A percentile compares a stretch with the other conserved stretches of the same genome.
Conservation (phyloP, 1,140 invertebrate genomes). For the Gonatopus flavifemur region DNA sequence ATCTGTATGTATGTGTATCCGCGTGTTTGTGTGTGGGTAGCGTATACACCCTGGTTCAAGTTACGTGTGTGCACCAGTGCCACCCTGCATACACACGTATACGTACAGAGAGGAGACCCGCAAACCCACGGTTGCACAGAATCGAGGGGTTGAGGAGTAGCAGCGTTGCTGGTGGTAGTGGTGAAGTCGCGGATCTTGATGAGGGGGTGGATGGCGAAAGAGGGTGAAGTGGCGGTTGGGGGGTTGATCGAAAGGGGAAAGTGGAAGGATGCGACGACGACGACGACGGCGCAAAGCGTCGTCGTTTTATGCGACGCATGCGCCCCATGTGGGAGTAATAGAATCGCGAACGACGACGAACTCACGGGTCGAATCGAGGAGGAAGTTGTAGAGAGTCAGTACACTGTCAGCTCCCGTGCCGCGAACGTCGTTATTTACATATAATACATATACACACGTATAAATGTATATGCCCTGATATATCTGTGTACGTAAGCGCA, state of each 20-base stretch:
- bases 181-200: not conserved
- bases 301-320: slow-evolving; percentile 42
- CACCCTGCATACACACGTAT: not conserved
- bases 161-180: not conserved
- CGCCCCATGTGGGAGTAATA: slow-evolving; percentile 40
- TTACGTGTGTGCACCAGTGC: no score
- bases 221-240: slow-evolving; percentile 11
- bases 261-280: slow-evolving; percentile 20
- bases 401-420: slow-evolving; percentile 49
- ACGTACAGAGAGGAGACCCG: not conserved
- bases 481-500: no score
- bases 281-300: slow-evolving; percentile 49
- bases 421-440: slow-evolving; percentile 39
- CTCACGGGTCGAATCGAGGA: slow-evolving; percentile 55
- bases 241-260: slow-evolving; percentile 7
- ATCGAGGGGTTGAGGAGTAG: not conserved
- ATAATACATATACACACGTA: no score
- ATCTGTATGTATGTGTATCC: not conserved
- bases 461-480: no score
- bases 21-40: slow-evolving; percentile 1
- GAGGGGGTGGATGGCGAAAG: slow-evolving; percentile 1
- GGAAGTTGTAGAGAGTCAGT: slow-evolving; percentile 51
- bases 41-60: not conserved
- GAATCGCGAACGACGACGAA: slow-evolving; percentile 46
- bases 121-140: no score